These are phyloP conservation scores for Coryphaenoides rupestris DNA, from an alignment of 2,113 vertebrate species.

Conservation along the genomic window DNA sequence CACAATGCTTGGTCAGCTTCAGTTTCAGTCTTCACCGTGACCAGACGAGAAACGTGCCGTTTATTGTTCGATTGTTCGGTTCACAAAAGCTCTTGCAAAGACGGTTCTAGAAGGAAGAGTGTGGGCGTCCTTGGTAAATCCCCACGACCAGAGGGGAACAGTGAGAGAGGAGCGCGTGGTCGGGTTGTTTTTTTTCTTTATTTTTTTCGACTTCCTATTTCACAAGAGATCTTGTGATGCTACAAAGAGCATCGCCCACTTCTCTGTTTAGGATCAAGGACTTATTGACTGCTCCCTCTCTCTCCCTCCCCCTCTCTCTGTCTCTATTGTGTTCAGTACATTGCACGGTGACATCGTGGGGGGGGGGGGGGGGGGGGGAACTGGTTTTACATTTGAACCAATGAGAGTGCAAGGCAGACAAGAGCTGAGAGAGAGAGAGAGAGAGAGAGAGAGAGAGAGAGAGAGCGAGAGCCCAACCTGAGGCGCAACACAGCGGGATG, in stretches of 20 bases:
- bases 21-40: no score
- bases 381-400: no score
- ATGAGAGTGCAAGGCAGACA: not conserved
- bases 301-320: no score
- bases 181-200: not conserved
- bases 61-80: no score
- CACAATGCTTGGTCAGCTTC: no score
- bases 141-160: not conserved
- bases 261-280: constrained; percentile 42
- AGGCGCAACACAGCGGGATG: not conserved
- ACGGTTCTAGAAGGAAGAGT: no score
- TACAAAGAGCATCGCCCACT: constrained; percentile 30
- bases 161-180: constrained; percentile 21
- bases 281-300: not conserved
- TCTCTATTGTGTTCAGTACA: no score
- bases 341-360: no score
- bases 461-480: not conserved
- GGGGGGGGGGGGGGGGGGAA: no score
- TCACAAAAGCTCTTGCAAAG: no score
- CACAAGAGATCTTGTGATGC: constrained; percentile 41
- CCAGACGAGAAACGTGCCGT: no score
- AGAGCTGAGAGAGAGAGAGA: not conserved
- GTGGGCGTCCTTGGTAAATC: no score
- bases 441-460: constrained; percentile 4
- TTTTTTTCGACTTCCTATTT: constrained; percentile 43